phyloP scores from a whole-genome alignment of 2,113 vertebrate species.

The Megaleporinus macrocephalus region DNA sequence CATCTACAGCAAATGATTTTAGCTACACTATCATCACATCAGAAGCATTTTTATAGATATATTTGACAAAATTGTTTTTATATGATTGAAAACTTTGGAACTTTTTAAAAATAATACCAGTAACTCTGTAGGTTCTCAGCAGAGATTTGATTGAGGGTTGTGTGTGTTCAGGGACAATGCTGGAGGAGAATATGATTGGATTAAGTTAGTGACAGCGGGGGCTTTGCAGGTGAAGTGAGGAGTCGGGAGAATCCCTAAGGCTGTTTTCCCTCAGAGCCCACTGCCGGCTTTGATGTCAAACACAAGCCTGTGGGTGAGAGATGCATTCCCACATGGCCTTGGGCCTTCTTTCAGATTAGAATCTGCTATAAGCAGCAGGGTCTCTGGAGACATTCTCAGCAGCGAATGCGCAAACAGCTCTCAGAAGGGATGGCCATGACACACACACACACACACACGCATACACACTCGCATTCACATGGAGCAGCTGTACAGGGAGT shows the following conservation, averaged over 20 bases:
- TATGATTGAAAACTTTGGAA: too few species aligned
- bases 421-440: not conserved
- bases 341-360: slow-evolving; percentile 9
- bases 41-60: too few species aligned
- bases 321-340: slow-evolving; percentile 14
- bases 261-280: slow-evolving; percentile 18
- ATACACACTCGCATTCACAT: not conserved
- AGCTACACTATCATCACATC: too few species aligned
- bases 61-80: too few species aligned
- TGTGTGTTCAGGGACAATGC: not conserved
- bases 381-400: slow-evolving; percentile 3
- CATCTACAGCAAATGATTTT: too few species aligned
- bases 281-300: slow-evolving; percentile 9
- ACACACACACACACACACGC: not conserved
- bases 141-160: not conserved
- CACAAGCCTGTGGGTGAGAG: slow-evolving; percentile 15
- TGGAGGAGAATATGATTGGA: not conserved
- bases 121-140: not conserved
- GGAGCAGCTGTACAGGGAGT: not conserved
- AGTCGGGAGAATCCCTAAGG: not conserved
- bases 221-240: not conserved
- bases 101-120: too few species aligned
- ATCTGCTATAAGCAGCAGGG: not conserved
- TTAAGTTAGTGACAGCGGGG: not conserved
- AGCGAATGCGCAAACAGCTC: slow-evolving; percentile 30